Conservation (phyloP, 2,797 vertebrate genomes). For the Trematomus bernacchii region DNA sequence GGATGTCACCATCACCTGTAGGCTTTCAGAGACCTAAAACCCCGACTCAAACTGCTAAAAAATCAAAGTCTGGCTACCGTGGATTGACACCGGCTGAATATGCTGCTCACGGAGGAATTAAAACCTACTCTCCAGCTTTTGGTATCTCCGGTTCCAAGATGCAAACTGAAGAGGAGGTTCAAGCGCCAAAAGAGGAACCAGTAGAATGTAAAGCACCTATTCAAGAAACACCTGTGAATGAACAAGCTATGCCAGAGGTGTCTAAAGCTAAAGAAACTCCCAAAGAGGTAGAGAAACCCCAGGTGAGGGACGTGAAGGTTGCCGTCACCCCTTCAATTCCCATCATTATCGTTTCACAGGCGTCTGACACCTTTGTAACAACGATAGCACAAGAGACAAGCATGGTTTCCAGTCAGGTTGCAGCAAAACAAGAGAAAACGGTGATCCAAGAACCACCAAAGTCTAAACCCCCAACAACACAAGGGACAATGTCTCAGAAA, state of each 20-base stretch:
- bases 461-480: conserved; percentile 33
- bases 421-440: conserved; percentile 45
- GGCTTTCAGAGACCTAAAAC: conserved; percentile 81
- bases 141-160: conserved; percentile 62
- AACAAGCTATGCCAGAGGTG: conserved; percentile 23
- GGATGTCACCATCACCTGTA: conserved; percentile 55
- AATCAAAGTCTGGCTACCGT: conserved; percentile 78
- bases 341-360: conserved; percentile 59
- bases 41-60: conserved; percentile 69
- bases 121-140: conserved; percentile 77
- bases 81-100: conserved; percentile 85
- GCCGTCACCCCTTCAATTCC: conserved; percentile 47
- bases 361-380: conserved; percentile 49
- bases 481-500: conserved; percentile 45
- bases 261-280: conserved; percentile 51
- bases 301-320: conserved; percentile 17
- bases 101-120: conserved; percentile 83
- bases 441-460: conserved; percentile 62
- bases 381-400: conserved; percentile 38
- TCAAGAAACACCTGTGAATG: conserved; percentile 39
- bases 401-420: conserved; percentile 30
- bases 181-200: conserved; percentile 43
- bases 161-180: conserved; percentile 50
- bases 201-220: conserved; percentile 33
- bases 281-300: conserved; percentile 26